A percentile compares a stretch with the other conserved stretches of the same genome.
Conservation (phyloP, 2,797 vertebrate species). For the Meda fulgida region DNA sequence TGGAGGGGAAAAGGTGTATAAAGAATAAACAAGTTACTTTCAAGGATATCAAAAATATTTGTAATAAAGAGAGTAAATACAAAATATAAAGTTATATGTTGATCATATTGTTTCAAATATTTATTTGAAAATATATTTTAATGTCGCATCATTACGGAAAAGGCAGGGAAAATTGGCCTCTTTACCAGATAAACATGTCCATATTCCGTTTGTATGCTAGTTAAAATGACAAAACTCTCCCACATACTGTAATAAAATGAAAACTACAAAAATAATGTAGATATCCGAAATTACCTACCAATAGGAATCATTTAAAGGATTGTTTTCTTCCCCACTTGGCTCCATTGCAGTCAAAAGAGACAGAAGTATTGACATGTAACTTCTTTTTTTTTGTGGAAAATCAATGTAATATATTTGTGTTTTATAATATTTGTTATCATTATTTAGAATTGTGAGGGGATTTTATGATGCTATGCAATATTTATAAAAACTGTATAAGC, state of each 20-base stretch:
- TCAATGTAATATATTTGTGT: too few relatives aligned
- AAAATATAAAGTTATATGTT: not conserved
- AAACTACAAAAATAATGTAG: not conserved
- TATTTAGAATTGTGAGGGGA: too few relatives aligned
- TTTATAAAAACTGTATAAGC: too few relatives aligned
- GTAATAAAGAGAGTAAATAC: not conserved
- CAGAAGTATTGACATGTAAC: too few relatives aligned
- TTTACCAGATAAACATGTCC: not conserved
- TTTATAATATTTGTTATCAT: too few relatives aligned
- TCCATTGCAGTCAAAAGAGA: too few relatives aligned
- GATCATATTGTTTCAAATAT: not conserved
- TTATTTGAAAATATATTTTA: not conserved
- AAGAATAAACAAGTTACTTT: not conserved
- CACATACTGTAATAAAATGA: not conserved
- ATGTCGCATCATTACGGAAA: not conserved
- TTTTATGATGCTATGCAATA: too few relatives aligned
- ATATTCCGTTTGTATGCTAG: not conserved
- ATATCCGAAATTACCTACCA: not conserved
- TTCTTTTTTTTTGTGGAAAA: too few relatives aligned
- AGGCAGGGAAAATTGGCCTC: not conserved
- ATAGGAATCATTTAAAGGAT: not conserved
- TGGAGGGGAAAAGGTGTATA: not conserved
- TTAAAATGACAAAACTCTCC: not conserved
- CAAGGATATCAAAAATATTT: not conserved
- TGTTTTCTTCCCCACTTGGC: too few relatives aligned